Conservation (phyloP, 2,888 invertebrate genomes). For the Tipula vernalis region DNA sequence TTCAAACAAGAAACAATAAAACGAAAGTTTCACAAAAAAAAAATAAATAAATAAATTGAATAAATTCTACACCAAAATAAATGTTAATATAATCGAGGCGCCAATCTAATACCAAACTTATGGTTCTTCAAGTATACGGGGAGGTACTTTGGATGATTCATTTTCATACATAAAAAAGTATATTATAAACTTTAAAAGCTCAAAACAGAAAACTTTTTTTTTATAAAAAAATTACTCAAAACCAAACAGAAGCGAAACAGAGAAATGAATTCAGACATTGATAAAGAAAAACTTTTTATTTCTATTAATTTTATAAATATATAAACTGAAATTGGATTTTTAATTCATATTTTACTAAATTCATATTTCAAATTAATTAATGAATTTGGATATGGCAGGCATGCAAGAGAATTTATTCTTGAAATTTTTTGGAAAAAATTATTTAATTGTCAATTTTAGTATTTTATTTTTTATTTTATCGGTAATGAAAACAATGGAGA, state of each 20-base stretch:
- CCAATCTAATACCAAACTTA: not conserved
- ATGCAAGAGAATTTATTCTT: not conserved
- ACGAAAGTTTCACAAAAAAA: not conserved
- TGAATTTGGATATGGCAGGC: not conserved
- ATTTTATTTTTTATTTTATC: too few species aligned
- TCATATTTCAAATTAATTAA: not conserved
- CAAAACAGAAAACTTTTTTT: not conserved
- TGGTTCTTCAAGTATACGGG: not conserved
- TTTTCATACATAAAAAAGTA: not conserved
- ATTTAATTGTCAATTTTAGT: too few species aligned
- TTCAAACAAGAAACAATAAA: not conserved
- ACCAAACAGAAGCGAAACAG: not conserved
- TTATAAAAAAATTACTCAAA: not conserved
- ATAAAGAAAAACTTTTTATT: not conserved
- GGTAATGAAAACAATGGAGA: too few species aligned
- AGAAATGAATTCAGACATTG: not conserved
- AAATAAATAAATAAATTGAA: not conserved
- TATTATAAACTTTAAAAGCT: not conserved
- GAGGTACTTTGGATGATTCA: not conserved
- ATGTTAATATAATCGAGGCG: not conserved
- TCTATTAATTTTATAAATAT: not conserved
- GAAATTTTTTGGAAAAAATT: not conserved
- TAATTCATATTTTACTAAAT: not conserved
- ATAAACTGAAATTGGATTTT: not conserved
- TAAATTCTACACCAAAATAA: not conserved